Percentiles rank a stretch among this genome's conserved stretches.
Conservation (phyloP, 2,113 vertebrate species). For the Caracal caracal region DNA sequence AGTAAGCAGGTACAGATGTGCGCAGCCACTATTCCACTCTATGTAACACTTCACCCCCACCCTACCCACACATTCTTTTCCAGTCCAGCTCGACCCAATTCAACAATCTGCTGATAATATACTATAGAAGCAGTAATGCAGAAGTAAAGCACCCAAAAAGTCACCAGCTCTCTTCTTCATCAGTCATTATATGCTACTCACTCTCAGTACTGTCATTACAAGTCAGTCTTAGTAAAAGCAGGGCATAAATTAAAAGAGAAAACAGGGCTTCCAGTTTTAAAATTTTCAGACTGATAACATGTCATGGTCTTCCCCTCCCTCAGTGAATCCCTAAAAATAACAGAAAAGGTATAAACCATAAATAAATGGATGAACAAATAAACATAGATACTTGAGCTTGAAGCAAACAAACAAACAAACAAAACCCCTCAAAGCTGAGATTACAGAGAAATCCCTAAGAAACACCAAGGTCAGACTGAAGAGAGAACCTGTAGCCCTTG, state of each 20-base stretch:
- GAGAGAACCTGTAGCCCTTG: neutral
- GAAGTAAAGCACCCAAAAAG: neutral
- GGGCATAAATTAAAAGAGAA: neutral
- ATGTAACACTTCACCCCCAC: neutral
- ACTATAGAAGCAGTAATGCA: neutral
- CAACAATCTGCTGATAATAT: neutral
- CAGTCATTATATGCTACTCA: neutral
- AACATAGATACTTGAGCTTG: neutral
- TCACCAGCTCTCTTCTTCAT: neutral
- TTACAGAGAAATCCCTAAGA: neutral
- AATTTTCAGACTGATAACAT: neutral
- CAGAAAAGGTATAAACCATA: neutral
- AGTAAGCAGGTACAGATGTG: neutral
- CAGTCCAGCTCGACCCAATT: neutral
- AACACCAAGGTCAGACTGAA: neutral
- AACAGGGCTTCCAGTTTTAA: neutral
- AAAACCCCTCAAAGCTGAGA: neutral
- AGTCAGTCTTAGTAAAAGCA: neutral
- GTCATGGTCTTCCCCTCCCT: neutral
- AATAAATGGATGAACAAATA: neutral
- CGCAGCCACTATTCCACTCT: neutral
- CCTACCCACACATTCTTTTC: neutral
- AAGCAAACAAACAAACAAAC: neutral
- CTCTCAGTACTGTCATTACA: neutral
- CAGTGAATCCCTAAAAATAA: conserved; percentile 4